Base-by-base conservation (phyloP, 64 coral and sea anemone genomes). In the Astreopora myriophthalma region DNA sequence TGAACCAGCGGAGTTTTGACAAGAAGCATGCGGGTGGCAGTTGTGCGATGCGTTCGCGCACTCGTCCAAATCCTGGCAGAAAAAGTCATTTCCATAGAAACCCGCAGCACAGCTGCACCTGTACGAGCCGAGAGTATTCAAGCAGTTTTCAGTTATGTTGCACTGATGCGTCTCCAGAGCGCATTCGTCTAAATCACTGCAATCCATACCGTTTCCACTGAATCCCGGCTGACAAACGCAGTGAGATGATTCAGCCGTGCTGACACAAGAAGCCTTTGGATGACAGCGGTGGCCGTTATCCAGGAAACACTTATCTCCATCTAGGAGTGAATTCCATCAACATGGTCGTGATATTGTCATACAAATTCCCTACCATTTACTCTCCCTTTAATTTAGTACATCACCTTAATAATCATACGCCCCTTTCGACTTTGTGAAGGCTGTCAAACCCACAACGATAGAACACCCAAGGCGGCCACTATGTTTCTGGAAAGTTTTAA, bases 191-290 rank as follows among this genome's bases (percentile, higher is more conserved):
- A 88, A 55, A 70, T 88, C 69, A 14, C 9, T 73, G 17, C 86
- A 88, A 19, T 70, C 48, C 19, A 23, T 0, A 17, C 86, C 86
- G 29, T 88, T 35, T 17, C 86, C 86, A 7, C 37, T 88, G 48
- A 88, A 88, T 2, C 86, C 86, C 51, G 69, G 26, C 10, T 88
- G 74, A 46, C 86, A 88, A 12, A 20, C 26, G 48, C 86, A 88
- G 32, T 16, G 20, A 71, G 8, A 70, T 48, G 84, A 71, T 10
- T 42, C 42, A 14, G 44, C 22, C 1, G 42, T 88, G 26, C 20
- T 88, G 65, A 58, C 10, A 38, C 86, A 88, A 0, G 66, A 46
- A 23, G 86, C 86, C 31, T 88, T 73, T 35, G 28, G 5, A 24
- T 86, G 61, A 16, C 84, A 86, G 19, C 0, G 34, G 7, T 25